A percentile compares a stretch with the other conserved stretches of the same genome.
These are phyloP conservation scores for Haliclona indistincta DNA, from an alignment of 37 sponge, comb jelly and placozoan species.

Conservation along the genomic window DNA sequence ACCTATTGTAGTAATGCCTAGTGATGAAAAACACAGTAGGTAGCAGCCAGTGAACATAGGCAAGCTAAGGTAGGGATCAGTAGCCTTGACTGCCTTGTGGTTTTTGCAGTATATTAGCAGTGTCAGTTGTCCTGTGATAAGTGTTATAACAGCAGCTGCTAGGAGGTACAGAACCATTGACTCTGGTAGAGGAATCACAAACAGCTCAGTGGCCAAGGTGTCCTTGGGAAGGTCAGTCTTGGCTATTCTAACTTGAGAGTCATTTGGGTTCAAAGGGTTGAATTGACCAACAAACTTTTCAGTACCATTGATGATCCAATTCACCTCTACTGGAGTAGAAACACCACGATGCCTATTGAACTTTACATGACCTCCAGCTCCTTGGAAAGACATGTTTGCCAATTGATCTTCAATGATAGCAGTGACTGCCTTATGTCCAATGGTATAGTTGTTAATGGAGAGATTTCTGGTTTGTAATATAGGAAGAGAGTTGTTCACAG, in stretches of 20 bases:
- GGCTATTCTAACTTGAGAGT: too few relatives aligned
- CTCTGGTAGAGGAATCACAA: constrained; percentile 9
- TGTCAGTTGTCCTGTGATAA: background rate
- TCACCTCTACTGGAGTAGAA: background rate
- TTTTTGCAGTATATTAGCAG: constrained; percentile 16
- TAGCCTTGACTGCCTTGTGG: constrained; percentile 28
- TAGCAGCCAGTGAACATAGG: constrained; percentile 19
- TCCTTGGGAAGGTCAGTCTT: constrained; percentile 28
- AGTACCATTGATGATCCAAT: constrained; percentile 13
- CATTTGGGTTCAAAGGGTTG: too few relatives aligned
- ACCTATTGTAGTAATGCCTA: too few relatives aligned
- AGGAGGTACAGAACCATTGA: background rate
- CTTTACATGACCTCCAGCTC: too few relatives aligned
- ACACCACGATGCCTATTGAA: constrained; percentile 11
- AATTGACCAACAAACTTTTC: too few relatives aligned
- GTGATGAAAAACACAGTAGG: constrained; percentile 1
- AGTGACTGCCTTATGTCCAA: background rate
- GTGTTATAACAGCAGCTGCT: background rate
- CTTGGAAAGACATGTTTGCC: background rate
- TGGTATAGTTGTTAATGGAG: background rate
- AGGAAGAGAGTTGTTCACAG: constrained; percentile 25
- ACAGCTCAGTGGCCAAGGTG: background rate
- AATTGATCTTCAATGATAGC: background rate
- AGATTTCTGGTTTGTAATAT: background rate
- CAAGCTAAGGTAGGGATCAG: constrained; percentile 18